Evolutionary conservation across 2,797 vertebrate species (phyloP).

Genomic region (Brachymystax lenok): DNA sequence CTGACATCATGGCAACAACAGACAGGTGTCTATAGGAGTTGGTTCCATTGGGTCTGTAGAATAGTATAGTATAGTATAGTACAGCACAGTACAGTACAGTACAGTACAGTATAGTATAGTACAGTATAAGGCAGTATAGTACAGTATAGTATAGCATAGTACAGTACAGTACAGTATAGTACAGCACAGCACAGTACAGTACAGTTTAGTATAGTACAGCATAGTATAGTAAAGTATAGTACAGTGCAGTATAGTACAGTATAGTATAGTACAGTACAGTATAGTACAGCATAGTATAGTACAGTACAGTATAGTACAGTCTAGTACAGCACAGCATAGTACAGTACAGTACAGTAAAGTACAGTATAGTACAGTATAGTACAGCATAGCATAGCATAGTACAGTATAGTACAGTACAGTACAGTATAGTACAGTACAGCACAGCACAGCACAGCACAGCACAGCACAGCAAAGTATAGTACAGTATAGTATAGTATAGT

Average conservation of each 20-base stretch:
- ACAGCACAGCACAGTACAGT: too few relatives aligned
- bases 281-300: too few relatives aligned
- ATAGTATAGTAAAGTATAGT: rapidly evolving
- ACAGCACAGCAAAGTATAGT: rapidly evolving
- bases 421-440: too few relatives aligned
- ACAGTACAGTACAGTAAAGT: rapidly evolving
- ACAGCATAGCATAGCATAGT: rapidly evolving
- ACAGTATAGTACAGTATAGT: too few relatives aligned
- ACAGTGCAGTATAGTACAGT: rapidly evolving
- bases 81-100: too few relatives aligned
- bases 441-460: too few relatives aligned
- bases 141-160: too few relatives aligned
- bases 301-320: too few relatives aligned
- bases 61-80: not conserved
- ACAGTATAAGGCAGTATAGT: too few relatives aligned
- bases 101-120: rapidly evolving
- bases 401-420: too few relatives aligned
- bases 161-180: rapidly evolving
- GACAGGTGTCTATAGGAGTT: not conserved
- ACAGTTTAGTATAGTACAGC: too few relatives aligned
- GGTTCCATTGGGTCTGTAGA: not conserved
- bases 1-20: not conserved
- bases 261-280: rapidly evolving
- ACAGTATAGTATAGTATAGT: too few relatives aligned
- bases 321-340: rapidly evolving